Evolutionary conservation across 1,140 invertebrate genomes (phyloP).

Genomic region (Venustaconcha ellipsiformis): DNA sequence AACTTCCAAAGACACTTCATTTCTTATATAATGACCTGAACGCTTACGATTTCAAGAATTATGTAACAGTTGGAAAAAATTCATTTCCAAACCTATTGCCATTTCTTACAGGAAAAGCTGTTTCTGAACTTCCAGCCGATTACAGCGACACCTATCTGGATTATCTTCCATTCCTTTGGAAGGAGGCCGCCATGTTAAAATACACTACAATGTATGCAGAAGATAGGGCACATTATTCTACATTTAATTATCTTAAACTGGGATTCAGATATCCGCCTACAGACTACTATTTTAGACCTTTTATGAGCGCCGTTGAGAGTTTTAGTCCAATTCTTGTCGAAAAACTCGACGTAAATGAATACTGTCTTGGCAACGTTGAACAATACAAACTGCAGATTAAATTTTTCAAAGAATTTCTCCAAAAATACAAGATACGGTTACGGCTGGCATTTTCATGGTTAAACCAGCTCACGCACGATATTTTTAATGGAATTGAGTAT

Average conservation of each 20-base stretch:
- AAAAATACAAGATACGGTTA: slow-evolving; percentile 17
- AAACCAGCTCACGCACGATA: slow-evolving; percentile 30
- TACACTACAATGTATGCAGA: slow-evolving; percentile 85
- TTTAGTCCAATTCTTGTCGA: slow-evolving; percentile 25
- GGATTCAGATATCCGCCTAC: slow-evolving; percentile 85
- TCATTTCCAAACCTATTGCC: slow-evolving; percentile 86
- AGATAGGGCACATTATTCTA: slow-evolving; percentile 80
- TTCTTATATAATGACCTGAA: slow-evolving; percentile 68
- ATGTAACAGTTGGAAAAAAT: slow-evolving; percentile 87
- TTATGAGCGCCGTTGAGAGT: slow-evolving; percentile 66
- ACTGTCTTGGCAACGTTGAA: slow-evolving; percentile 24
- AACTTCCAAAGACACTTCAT: slow-evolving; percentile 35
- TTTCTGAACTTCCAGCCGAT: not conserved
- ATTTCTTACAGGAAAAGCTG: slow-evolving; percentile 74
- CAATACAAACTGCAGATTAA: slow-evolving; percentile 19
- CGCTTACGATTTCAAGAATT: slow-evolving; percentile 80
- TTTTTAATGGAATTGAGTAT: slow-evolving; percentile 17
- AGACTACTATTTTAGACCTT: slow-evolving; percentile 86
- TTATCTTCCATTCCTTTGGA: slow-evolving; percentile 49
- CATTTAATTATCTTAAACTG: slow-evolving; percentile 84
- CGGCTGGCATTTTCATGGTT: slow-evolving; percentile 25
- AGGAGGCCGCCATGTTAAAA: slow-evolving; percentile 72
- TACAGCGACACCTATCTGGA: slow-evolving; percentile 12
- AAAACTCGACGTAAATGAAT: slow-evolving; percentile 1
- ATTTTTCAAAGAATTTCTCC: slow-evolving; percentile 19